Evolutionary conservation across 2,113 vertebrate genomes (phyloP).

Genomic region (Podarcis raffonei): DNA sequence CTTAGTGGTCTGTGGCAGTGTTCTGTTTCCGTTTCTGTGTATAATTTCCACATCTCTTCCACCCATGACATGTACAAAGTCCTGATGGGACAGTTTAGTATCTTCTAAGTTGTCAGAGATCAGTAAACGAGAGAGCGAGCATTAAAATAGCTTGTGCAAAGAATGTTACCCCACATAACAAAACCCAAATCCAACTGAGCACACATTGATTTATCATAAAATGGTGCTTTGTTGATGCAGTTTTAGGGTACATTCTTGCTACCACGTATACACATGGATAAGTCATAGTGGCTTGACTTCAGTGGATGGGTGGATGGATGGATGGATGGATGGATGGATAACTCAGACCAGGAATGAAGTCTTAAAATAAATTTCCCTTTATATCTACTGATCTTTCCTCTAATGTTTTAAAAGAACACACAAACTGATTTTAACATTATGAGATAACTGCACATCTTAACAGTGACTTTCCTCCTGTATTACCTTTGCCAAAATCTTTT

Average conservation of each 20-base stretch:
- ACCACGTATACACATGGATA: not conserved
- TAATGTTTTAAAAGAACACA: conserved; percentile 6
- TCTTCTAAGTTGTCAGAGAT: not conserved
- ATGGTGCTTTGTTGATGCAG: not conserved
- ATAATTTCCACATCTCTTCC: not conserved
- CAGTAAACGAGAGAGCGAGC: not conserved
- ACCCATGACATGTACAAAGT: not conserved
- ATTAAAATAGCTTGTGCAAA: not conserved
- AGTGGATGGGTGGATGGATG: too few species aligned
- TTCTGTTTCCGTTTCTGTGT: not conserved
- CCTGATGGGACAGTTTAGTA: not conserved
- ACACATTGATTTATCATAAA: not conserved
- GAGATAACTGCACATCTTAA: conserved; percentile 1
- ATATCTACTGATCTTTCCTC: not conserved
- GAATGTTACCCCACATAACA: not conserved
- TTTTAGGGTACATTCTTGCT: not conserved
- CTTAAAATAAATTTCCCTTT: not conserved
- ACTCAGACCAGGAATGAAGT: not conserved
- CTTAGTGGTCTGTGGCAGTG: not conserved
- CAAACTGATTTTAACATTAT: not conserved
- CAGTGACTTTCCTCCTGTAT: conserved; percentile 44
- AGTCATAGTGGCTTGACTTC: not conserved
- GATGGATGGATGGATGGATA: not conserved
- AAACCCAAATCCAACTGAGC: not conserved
- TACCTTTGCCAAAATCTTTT: conserved; percentile 31